phyloP scores from a whole-genome alignment of 1,140 invertebrate genomes.

The Eriocheir sinensis region DNA sequence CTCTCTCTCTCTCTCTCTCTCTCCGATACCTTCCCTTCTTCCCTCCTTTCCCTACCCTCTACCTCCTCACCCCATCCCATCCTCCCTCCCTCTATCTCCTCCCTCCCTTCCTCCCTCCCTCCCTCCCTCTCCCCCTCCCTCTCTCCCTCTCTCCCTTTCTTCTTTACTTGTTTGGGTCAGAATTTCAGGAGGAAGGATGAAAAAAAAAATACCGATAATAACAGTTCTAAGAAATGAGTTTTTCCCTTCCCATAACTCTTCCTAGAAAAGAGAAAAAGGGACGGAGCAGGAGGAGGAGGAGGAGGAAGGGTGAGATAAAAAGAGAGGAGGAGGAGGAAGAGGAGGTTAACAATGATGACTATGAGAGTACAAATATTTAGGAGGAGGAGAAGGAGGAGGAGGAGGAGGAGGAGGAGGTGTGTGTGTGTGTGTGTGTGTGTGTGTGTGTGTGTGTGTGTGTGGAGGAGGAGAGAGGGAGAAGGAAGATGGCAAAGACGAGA shows the following conservation, averaged over 20 bases:
- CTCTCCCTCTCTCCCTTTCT: not conserved
- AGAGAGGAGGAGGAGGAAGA: too few relatives aligned
- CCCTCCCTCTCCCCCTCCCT: too few relatives aligned
- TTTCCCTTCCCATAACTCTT: not conserved
- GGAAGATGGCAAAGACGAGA: not conserved
- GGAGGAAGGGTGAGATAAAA: not conserved
- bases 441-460: too few relatives aligned
- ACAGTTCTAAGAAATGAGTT: conserved; percentile 7
- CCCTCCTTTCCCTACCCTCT: not conserved
- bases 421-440: too few relatives aligned
- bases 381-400: too few relatives aligned
- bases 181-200: not conserved
- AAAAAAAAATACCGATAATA: not conserved
- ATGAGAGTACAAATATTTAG: too few relatives aligned
- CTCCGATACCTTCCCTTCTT: not conserved
- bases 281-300: not conserved
- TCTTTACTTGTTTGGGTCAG: not conserved
- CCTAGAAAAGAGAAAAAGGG: not conserved
- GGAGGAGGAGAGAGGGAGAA: conserved; percentile 10
- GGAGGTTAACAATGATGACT: too few relatives aligned
- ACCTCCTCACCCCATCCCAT: not conserved
- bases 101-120: not conserved
- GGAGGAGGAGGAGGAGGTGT: not conserved
- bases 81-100: not conserved
- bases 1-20: not conserved